phyloP scores from a whole-genome alignment of 2,113 vertebrate genomes.

The Rhineura floridana region DNA sequence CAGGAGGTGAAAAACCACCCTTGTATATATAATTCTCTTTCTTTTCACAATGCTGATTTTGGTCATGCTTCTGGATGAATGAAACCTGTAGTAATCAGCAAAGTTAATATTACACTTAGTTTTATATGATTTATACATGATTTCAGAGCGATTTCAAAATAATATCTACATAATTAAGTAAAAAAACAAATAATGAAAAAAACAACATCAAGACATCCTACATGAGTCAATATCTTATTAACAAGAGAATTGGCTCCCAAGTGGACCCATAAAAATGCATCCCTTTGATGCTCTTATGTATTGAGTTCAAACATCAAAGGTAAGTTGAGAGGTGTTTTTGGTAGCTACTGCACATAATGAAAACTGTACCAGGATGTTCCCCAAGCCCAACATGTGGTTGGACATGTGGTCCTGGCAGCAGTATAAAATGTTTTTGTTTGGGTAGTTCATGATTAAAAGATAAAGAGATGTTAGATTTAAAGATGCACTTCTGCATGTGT shows the following conservation, averaged over 20 bases:
- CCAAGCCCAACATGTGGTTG: background rate
- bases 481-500: background rate
- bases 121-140: background rate
- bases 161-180: background rate
- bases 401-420: background rate
- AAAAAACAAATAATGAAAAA: background rate
- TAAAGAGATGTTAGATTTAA: background rate
- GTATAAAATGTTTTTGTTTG: background rate
- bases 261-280: no score
- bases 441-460: background rate
- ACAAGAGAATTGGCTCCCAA: background rate
- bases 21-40: background rate
- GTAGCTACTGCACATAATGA: background rate
- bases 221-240: background rate
- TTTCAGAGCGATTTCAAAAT: background rate
- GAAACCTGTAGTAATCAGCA: background rate
- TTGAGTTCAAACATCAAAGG: background rate
- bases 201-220: background rate
- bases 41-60: background rate
- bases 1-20: background rate
- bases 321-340: background rate
- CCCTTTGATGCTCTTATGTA: background rate
- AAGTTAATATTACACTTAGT: background rate
- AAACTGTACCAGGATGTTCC: background rate
- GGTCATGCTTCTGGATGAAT: background rate